phyloP scores from a whole-genome alignment of 2,888 invertebrate species.

The Vandiemenella viatica region DNA sequence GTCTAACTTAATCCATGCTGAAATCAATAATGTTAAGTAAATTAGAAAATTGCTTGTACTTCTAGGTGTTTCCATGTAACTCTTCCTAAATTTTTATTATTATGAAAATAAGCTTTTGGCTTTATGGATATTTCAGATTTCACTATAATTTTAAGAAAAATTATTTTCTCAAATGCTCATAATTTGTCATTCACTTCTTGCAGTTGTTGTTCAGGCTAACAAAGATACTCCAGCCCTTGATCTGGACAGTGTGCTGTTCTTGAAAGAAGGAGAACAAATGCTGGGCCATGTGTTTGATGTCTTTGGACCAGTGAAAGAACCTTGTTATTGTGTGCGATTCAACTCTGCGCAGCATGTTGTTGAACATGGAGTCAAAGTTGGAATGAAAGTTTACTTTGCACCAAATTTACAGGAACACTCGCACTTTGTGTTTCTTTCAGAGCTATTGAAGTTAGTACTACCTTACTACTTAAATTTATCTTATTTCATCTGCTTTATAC shows the following conservation, averaged over 20 bases:
- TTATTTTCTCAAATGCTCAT: too few species aligned
- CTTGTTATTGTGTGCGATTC: conserved; percentile 82
- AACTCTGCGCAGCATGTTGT: conserved; percentile 62
- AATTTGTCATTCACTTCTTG: conserved; percentile 25
- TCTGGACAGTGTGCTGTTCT: conserved; percentile 73
- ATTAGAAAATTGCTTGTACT: too few species aligned
- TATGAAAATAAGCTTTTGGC: too few species aligned
- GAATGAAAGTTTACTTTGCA: conserved; percentile 66
- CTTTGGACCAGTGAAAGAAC: conserved; percentile 71
- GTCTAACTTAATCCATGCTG: too few species aligned
- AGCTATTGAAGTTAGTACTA: conserved; percentile 53
- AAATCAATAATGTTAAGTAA: too few species aligned
- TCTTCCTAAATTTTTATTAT: too few species aligned
- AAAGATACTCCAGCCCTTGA: conserved; percentile 64
- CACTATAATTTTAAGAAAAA: too few species aligned
- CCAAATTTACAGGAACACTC: conserved; percentile 64
- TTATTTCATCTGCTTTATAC: too few species aligned
- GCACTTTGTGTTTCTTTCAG: conserved; percentile 55
- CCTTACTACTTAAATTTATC: too few species aligned
- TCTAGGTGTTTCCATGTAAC: too few species aligned
- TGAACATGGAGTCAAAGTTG: conserved; percentile 46
- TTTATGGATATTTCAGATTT: too few species aligned
- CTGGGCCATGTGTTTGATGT: conserved; percentile 81
- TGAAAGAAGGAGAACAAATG: conserved; percentile 58
- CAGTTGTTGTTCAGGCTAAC: conserved; percentile 60